Conservation (phyloP, 2,113 vertebrate genomes). For the Misgurnus anguillicaudatus region DNA sequence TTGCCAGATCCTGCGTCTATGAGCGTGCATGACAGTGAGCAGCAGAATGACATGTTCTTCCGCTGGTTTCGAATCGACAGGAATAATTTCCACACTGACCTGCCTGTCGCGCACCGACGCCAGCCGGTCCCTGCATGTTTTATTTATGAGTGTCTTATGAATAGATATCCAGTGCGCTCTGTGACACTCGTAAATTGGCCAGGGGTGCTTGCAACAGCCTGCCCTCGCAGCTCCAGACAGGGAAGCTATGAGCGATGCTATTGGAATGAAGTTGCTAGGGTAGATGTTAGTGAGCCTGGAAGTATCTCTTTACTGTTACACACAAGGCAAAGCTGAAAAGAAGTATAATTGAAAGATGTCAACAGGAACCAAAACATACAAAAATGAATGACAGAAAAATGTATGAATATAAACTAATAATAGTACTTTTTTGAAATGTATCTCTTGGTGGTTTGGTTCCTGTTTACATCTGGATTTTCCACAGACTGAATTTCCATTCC, state of each 20-base stretch:
- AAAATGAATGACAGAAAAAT: too few species aligned
- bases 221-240: neutral
- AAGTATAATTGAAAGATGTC: neutral
- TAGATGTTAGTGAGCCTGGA: neutral
- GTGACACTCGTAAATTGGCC: slow-evolving; percentile 57
- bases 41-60: slow-evolving; percentile 32
- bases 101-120: slow-evolving; percentile 60
- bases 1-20: slow-evolving; percentile 11
- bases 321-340: neutral
- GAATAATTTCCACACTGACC: slow-evolving; percentile 63
- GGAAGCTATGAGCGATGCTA: neutral
- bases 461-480: slow-evolving; percentile 35
- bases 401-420: neutral
- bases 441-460: neutral
- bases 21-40: slow-evolving; percentile 21
- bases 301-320: too few species aligned
- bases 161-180: slow-evolving; percentile 60
- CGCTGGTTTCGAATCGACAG: slow-evolving; percentile 52
- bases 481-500: slow-evolving; percentile 48
- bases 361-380: neutral
- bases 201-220: neutral
- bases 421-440: slow-evolving; percentile 33
- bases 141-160: slow-evolving; percentile 67
- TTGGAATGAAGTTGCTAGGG: neutral
- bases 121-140: slow-evolving; percentile 54